phyloP scores from a whole-genome alignment of 2,888 invertebrate genomes.

The Philopedon plagiatum region DNA sequence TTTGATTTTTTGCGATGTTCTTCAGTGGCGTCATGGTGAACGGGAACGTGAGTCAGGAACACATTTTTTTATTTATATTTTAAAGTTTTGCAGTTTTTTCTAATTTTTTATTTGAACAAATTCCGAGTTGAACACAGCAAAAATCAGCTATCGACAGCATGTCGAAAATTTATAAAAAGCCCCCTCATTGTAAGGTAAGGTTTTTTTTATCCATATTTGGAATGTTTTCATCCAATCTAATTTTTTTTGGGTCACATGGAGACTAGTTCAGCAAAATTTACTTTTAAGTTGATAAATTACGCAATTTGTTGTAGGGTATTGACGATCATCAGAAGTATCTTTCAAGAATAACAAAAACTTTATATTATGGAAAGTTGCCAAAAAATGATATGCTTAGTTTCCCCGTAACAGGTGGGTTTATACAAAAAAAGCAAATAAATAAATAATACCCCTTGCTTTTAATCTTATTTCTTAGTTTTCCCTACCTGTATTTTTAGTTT shows the following conservation, averaged over 20 bases:
- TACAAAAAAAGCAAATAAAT: slow-evolving; percentile 7
- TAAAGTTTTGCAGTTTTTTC: background rate
- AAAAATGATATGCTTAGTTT: slow-evolving; percentile 80
- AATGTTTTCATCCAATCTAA: background rate
- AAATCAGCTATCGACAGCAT: slow-evolving; percentile 8
- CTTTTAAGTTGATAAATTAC: background rate
- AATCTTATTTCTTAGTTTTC: too few relatives aligned
- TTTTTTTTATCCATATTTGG: background rate
- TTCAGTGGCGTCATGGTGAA: slow-evolving; percentile 1
- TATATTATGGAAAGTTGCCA: slow-evolving; percentile 90
- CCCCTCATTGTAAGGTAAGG: slow-evolving; percentile 45
- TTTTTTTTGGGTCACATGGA: background rate
- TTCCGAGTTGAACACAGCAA: background rate
- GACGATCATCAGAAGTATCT: slow-evolving; percentile 82
- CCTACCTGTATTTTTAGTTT: too few relatives aligned
- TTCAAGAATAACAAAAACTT: slow-evolving; percentile 86
- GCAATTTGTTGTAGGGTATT: slow-evolving; percentile 27
- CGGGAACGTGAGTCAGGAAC: slow-evolving; percentile 4
- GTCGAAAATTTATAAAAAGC: slow-evolving; percentile 48
- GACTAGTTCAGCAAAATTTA: background rate
- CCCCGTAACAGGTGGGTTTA: slow-evolving; percentile 81
- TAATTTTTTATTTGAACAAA: background rate
- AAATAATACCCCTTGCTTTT: too few relatives aligned
- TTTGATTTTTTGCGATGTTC: background rate
- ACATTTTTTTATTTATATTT: slow-evolving; percentile 18